Evolutionary conservation across 2,888 invertebrate species (phyloP), one percentile per base, ranked within the genome.

Genomic region (Glyphotaelius pellucidus): DNA sequence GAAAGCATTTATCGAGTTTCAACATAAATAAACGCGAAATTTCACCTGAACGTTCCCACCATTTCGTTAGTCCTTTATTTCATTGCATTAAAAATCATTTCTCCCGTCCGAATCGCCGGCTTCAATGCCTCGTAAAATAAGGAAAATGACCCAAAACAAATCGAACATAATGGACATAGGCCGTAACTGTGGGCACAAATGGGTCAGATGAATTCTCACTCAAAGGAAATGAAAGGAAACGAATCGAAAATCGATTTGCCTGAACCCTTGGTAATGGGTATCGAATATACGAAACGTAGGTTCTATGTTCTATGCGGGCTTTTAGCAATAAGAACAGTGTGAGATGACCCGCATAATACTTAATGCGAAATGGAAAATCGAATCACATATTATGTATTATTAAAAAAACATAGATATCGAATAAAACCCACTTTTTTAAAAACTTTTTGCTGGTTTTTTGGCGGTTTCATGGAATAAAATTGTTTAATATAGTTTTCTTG

Each of bases 191-290:
- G n/a, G 85, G 81, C 14, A 32, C 85, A 32, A 85, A 85, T 38
- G 85, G 85, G 32, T 85, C 38, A 85, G 35, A 85, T 85, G 87
- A 87, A 67, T 35, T 80, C 80, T 30, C 47, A 79, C 89, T 25
- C 38, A 89, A 80, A 80, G 89, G 89, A 89, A 89, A 89, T 89
- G 79, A 89, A 38, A 80, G 89, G 89, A 67, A 80, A 89, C 89
- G 80, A 80, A 80, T 80, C 79, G 89, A 89, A 80, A 52, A 88
- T 88, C 88, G 88, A 88, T 88, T 38, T n/a, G 38, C 32, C 38
- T 42, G 25, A 30, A 52, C 47, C 32, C 14, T 81, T 81, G 19
- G 32, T 81, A 32, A 81, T 31, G 31, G 81, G 81, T 81, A 14
- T 31, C 32, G 81, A 81, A 31, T 81, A 81, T 31, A 81, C 81